Evolutionary conservation across 2,888 invertebrate genomes (phyloP), one percentile per base, ranked within the genome.

Genomic region (Apotomis betuletana): DNA sequence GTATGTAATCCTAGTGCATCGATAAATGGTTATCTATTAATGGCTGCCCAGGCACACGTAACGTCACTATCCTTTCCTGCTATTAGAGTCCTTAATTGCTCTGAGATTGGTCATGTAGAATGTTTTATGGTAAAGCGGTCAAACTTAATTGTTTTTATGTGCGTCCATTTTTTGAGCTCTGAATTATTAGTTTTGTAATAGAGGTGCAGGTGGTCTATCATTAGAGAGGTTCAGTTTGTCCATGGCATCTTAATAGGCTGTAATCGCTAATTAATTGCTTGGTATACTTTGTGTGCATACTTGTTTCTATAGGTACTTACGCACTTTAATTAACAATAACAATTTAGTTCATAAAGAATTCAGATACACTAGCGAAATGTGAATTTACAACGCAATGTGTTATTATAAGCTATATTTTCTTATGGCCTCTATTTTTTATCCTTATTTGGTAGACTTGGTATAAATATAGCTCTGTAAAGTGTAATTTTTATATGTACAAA

Each of bases 111-210:
- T 88, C 85, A 85, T 88, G 91, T 90, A 90, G 89, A 89, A 86
- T 89, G 86, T 86, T 89, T 90, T 91, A 92, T 90, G 90, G 92
- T 90, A 90, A 89, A 84, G 91, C 90, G 92, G 91, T 89, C 90
- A 88, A 87, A 87, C 85, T 85, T 91, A 89, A 92, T 92, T 91
- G 91, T 90, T 90, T 92, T 92, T 90, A 92, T 90, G 91, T 85
- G 85, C 85, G 88, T 85, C 90, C 90, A 89, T 89, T 90, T 92
- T 91, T 90, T 84, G 81, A 85, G 78, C 74, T 78, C 77, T 80
- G 82, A 83, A 82, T 85, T 90, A 90, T 90, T 88, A 86, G 86
- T 88, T 87, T 84, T 88, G 86, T 86, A 84, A 86, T 83, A 78
- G 82, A 78, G 80, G 73, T 78, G 86, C 86, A 79, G 90, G 92